A percentile compares a stretch with the other conserved stretches of the same genome.
phyloP scores from a whole-genome alignment of 2,113 vertebrate genomes.

The Tachuris rubrigastra region DNA sequence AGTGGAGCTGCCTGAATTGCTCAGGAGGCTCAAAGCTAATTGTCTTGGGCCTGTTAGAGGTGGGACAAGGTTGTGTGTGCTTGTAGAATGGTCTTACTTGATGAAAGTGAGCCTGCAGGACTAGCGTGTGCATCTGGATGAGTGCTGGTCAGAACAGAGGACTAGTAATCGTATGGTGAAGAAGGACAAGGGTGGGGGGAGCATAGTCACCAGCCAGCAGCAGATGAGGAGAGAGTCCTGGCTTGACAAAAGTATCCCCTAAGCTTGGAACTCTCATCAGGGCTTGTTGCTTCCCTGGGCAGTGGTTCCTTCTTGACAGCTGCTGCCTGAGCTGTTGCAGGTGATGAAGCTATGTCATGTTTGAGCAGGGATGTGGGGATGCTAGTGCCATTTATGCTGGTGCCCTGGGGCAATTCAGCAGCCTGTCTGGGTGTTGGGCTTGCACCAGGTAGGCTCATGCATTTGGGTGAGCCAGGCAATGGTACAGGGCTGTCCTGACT shows the following conservation, averaged over 20 bases:
- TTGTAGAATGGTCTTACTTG: neutral
- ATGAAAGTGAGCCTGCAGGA: neutral
- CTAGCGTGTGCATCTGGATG: neutral
- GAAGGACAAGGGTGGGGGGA: neutral
- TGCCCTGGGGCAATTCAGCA: neutral
- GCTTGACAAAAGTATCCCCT: neutral
- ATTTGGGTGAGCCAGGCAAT: neutral
- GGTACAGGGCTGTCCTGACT: neutral
- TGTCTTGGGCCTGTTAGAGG: neutral
- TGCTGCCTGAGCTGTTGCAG: neutral
- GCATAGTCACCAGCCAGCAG: neutral
- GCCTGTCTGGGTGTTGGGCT: neutral
- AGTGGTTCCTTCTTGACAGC: neutral
- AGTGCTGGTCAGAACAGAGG: neutral
- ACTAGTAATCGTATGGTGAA: neutral
- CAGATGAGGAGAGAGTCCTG: neutral
- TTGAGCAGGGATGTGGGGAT: rapidly evolving
- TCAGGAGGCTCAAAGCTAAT: neutral
- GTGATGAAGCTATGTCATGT: neutral
- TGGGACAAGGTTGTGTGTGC: neutral
- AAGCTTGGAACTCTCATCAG: neutral
- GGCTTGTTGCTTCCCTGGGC: neutral
- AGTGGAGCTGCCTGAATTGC: neutral
- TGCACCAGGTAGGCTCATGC: neutral
- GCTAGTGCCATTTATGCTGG: neutral